Evolutionary conservation across 2,113 vertebrate species (phyloP).

Genomic region (Garra rufa): DNA sequence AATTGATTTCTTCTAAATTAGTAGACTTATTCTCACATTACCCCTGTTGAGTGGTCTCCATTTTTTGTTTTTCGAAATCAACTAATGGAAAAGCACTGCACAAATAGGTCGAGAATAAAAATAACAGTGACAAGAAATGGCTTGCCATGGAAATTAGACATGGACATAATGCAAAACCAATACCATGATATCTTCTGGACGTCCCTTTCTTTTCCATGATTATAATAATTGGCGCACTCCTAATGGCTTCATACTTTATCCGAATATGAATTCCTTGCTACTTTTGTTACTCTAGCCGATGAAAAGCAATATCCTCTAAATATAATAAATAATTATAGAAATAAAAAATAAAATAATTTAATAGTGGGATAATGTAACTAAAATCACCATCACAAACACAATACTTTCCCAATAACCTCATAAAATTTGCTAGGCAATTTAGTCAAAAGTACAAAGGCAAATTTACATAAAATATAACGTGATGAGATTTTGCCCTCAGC

Average conservation of each 20-base stretch:
- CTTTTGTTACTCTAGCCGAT: background rate
- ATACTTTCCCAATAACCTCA: no score
- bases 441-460: no score
- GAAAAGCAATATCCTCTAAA: background rate
- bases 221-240: background rate
- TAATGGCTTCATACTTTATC: background rate
- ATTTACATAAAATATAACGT: no score
- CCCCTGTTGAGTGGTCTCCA: constrained; percentile 6
- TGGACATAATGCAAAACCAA: constrained; percentile 15
- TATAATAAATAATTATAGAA: no score
- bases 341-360: no score
- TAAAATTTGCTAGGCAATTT: no score
- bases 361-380: no score
- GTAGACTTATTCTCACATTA: constrained; percentile 41
- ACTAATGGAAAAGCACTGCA: constrained; percentile 4
- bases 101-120: background rate
- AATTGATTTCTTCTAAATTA: constrained; percentile 50
- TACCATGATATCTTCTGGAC: background rate
- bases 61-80: constrained; percentile 5
- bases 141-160: background rate
- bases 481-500: no score
- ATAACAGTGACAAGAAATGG: background rate
- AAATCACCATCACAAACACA: no score
- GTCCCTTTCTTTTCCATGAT: background rate
- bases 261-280: background rate